A percentile compares a stretch with the other conserved stretches of the same genome.
These are phyloP conservation scores for Uropetala carovei DNA, from an alignment of 2,888 invertebrate genomes.

Conservation along the genomic window DNA sequence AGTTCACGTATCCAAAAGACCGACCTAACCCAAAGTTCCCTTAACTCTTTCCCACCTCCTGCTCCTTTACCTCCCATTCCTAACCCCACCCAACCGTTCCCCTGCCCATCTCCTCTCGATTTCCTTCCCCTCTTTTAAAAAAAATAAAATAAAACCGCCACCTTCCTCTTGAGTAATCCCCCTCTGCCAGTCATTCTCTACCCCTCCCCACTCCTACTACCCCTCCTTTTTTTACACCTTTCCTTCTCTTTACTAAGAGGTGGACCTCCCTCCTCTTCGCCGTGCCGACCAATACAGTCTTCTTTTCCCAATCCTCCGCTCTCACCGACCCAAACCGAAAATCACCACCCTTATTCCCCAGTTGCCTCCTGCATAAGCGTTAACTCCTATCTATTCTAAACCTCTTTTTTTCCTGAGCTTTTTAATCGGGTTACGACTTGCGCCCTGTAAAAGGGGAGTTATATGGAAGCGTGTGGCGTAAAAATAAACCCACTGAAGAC, in stretches of 20 bases:
- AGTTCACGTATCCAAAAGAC: conserved; percentile 20
- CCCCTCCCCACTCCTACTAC: not conserved
- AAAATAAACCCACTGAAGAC: not conserved
- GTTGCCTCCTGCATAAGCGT: not conserved
- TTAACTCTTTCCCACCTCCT: not conserved
- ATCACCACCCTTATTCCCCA: not conserved
- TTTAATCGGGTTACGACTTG: no score
- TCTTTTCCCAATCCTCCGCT: not conserved
- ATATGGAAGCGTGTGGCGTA: not conserved
- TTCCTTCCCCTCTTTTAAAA: not conserved
- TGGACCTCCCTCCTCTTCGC: not conserved
- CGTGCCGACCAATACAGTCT: not conserved
- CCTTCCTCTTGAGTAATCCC: conserved; percentile 15
- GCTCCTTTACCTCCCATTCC: no score
- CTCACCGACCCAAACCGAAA: not conserved
- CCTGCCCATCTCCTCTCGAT: not conserved
- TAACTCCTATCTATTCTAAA: no score
- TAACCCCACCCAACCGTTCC: not conserved
- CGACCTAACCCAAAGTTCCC: conserved; percentile 27
- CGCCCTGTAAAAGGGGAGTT: no score
- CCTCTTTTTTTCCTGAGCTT: no score
- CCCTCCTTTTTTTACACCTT: conserved; percentile 22
- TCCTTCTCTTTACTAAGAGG: not conserved
- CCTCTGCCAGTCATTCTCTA: not conserved
- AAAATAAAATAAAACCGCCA: not conserved